phyloP scores from a whole-genome alignment of 1,140 invertebrate genomes.

The Homarus americanus region DNA sequence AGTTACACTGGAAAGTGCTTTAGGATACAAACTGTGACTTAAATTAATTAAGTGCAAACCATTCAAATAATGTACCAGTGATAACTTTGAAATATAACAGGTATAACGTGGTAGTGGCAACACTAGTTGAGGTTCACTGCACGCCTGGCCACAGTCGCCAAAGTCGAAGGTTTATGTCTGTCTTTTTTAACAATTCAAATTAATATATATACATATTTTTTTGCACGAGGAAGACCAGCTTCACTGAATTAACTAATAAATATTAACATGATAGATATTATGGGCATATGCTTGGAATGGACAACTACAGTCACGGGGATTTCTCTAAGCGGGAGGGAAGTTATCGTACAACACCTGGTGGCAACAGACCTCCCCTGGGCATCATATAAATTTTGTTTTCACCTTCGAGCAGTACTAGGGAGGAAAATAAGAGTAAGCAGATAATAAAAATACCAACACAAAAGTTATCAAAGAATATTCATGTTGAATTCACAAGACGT shows the following conservation, averaged over 20 bases:
- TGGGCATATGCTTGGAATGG: neutral
- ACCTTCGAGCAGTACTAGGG: neutral
- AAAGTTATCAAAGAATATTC: too few species aligned
- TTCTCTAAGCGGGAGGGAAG: neutral
- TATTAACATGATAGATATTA: neutral
- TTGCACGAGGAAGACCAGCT: neutral
- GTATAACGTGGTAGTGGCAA: neutral
- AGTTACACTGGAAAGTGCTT: neutral
- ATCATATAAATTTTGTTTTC: neutral
- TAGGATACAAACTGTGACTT: neutral
- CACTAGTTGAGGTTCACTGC: neutral
- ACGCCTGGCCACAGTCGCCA: neutral
- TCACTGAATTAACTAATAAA: neutral
- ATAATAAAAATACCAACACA: too few species aligned
- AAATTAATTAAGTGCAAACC: neutral
- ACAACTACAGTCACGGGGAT: neutral
- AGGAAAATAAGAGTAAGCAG: too few species aligned
- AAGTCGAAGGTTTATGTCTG: neutral
- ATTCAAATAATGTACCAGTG: neutral
- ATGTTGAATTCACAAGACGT: too few species aligned
- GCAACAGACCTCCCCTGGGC: neutral
- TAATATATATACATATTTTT: neutral
- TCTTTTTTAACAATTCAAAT: neutral
- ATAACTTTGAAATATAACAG: neutral
- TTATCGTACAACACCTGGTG: slow-evolving; percentile 1